phyloP scores from a whole-genome alignment of 2,888 invertebrate genomes.

The Lycocerus yunnanus region DNA sequence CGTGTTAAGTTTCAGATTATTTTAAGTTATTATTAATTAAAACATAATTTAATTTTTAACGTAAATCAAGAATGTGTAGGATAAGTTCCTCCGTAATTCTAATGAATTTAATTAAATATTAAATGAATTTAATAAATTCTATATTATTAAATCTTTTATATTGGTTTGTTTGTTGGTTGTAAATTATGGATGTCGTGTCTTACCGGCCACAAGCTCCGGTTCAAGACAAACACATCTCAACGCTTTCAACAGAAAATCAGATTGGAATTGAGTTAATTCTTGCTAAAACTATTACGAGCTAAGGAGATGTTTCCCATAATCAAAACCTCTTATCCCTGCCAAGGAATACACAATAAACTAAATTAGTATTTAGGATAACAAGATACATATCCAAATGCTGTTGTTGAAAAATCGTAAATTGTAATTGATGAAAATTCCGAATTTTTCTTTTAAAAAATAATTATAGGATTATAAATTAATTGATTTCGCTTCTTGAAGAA shows the following conservation, averaged over 20 bases:
- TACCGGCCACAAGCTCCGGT: not conserved
- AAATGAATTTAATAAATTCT: not conserved
- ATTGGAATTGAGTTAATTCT: not conserved
- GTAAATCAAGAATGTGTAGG: not conserved
- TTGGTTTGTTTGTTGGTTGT: not conserved
- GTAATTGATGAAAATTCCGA: too few species aligned
- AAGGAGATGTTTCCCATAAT: not conserved
- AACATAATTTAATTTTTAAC: conserved; percentile 15
- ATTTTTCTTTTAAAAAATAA: too few species aligned
- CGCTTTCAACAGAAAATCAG: not conserved
- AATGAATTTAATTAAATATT: not conserved
- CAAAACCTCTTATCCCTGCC: not conserved
- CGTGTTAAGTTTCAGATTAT: conserved; percentile 30
- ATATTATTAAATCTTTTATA: not conserved
- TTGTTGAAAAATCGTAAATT: not conserved
- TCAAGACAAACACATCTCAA: not conserved
- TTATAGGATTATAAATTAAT: too few species aligned
- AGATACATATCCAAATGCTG: not conserved
- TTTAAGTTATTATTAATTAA: conserved; percentile 22
- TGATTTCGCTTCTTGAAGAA: too few species aligned
- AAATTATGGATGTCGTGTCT: not conserved
- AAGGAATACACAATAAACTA: not conserved
- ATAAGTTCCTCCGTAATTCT: not conserved
- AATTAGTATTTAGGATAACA: not conserved
- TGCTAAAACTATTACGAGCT: not conserved